phyloP scores from a whole-genome alignment of 2,888 invertebrate species.

The Patella caerulea region DNA sequence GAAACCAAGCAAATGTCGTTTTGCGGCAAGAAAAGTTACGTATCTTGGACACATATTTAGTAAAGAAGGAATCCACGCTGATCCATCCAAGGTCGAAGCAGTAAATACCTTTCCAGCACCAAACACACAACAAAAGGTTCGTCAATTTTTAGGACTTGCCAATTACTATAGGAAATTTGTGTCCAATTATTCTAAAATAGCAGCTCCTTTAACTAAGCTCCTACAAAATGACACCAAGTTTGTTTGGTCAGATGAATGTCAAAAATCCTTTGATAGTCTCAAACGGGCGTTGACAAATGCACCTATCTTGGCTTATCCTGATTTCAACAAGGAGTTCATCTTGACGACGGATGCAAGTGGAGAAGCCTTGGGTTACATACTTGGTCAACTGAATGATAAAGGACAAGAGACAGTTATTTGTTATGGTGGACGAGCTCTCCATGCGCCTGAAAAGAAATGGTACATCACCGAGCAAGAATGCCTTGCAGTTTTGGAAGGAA shows the following conservation, averaged over 20 bases:
- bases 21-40: slow-evolving; percentile 32
- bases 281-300: slow-evolving; percentile 26
- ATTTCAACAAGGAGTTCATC: slow-evolving; percentile 33
- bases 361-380: slow-evolving; percentile 30
- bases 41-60: slow-evolving; percentile 40
- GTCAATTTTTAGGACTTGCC: slow-evolving; percentile 32
- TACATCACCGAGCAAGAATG: slow-evolving; percentile 37
- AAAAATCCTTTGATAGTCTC: slow-evolving; percentile 32
- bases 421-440: slow-evolving; percentile 39
- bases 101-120: slow-evolving; percentile 27
- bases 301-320: slow-evolving; percentile 39
- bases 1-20: slow-evolving; percentile 42
- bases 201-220: slow-evolving; percentile 33
- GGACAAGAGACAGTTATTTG: too few species aligned
- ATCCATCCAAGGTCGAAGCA: slow-evolving; percentile 27
- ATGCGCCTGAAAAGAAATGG: slow-evolving; percentile 32
- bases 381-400: slow-evolving; percentile 25
- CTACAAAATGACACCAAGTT: slow-evolving; percentile 34
- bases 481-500: slow-evolving; percentile 39
- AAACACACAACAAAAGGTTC: slow-evolving; percentile 30
- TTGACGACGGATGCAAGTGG: slow-evolving; percentile 36
- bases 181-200: slow-evolving; percentile 34
- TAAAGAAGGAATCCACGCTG: slow-evolving; percentile 35
- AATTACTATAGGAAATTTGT: slow-evolving; percentile 40
- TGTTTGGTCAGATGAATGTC: slow-evolving; percentile 35